Evolutionary conservation across 2,888 invertebrate genomes (phyloP), one percentile per base, ranked within the genome.

Genomic region (Megamerina dolium): DNA sequence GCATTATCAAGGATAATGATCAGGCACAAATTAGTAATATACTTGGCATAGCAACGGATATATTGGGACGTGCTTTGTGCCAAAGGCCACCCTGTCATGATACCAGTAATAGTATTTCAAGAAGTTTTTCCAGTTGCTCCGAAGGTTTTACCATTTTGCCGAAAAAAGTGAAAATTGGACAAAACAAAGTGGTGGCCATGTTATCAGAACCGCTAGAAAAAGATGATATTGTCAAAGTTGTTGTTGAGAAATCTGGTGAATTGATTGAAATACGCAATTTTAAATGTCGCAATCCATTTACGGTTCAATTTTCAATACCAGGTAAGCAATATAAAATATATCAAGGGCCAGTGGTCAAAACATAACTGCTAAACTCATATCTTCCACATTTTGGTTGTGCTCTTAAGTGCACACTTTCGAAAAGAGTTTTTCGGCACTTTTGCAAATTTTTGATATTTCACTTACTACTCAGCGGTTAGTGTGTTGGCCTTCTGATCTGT

Each of bases 21-120:
- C 85, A 85, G 40, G 82, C 83, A 0, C 87, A 88, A 62, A 87
- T 89, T 26, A 85, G 86, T 51, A 86, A 87, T 49, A 85, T 90
- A 60, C 73, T 91, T n/a, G 83, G 84, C 0, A 82, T 85, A 6
- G 87, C 89, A 0, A 85, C 88, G 50, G 82, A 83, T 17, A 87
- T 87, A 49, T 74, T 89, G 20, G 81, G 86, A 12, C 58, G 72
- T 66, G 79, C 73, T 57, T 74, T 68, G 27, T 73, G 73, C 73
- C 79, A 68, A 73, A 76, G 51, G 67, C 79, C 59, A 59, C 76
- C 43, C 74, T 83, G 62, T 77, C 81, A 66, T 78, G 85, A 38
- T 75, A 85, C 20, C 83, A 72, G 74, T 30, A 55, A 52, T 16
- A 55, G 63, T 32, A 60, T 66, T 13, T 61, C 68, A 2, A 62